Percentiles rank a stretch among this genome's conserved stretches.
phyloP scores from a whole-genome alignment of 2,797 vertebrate species.

The Poeciliopsis gracilis region DNA sequence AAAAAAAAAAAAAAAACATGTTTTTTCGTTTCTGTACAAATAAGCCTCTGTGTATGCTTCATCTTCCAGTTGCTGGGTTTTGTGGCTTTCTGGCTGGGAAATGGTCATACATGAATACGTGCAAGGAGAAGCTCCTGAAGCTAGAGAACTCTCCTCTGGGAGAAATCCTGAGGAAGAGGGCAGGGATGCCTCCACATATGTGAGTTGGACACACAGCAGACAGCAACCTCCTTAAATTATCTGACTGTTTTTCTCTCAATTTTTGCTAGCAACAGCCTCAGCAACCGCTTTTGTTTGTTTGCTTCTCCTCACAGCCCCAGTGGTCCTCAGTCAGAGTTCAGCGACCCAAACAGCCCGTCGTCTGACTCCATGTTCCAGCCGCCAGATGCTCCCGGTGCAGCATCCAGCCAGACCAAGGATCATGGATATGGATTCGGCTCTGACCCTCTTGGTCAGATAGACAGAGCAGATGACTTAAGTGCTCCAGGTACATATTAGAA shows the following conservation, averaged over 20 bases:
- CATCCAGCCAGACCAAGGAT: constrained; percentile 19
- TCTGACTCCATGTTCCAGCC: constrained; percentile 63
- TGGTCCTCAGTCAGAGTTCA: constrained; percentile 60
- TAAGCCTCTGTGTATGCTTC: constrained; percentile 12
- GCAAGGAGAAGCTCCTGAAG: constrained; percentile 90
- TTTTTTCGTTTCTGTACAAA: too few relatives aligned
- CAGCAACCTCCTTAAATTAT: neutral
- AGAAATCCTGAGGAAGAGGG: constrained; percentile 83
- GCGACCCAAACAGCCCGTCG: constrained; percentile 52
- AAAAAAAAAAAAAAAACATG: neutral
- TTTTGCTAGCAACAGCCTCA: neutral
- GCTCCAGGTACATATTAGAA: constrained; percentile 48
- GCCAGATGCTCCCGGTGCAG: constrained; percentile 31
- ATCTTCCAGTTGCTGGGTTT: constrained; percentile 69
- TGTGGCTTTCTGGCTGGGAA: constrained; percentile 88
- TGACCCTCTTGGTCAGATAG: constrained; percentile 27
- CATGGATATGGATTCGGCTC: constrained; percentile 35
- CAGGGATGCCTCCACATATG: constrained; percentile 68
- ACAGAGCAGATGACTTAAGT: constrained; percentile 45
- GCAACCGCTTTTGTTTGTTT: neutral
- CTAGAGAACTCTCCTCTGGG: constrained; percentile 91
- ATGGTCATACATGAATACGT: constrained; percentile 88
- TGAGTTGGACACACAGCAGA: constrained; percentile 67
- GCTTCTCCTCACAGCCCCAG: constrained; percentile 29
- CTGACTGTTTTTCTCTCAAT: neutral